phyloP scores from a whole-genome alignment of 2,888 invertebrate genomes.

The Pharmacophagus antenor region DNA sequence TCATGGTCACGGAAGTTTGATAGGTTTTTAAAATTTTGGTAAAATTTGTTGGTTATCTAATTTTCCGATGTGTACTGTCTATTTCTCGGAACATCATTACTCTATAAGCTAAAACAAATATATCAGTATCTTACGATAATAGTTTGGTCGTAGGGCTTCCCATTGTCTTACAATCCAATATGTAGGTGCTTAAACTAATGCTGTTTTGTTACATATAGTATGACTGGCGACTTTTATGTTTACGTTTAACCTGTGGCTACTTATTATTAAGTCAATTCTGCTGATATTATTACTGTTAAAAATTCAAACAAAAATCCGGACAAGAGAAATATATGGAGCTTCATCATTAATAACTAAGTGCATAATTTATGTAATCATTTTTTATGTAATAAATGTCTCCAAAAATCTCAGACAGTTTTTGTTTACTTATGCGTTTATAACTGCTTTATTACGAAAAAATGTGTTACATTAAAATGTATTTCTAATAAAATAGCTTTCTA shows the following conservation, averaged over 20 bases:
- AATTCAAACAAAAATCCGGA: background rate
- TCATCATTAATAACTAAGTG: background rate
- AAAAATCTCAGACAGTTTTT: too few relatives aligned
- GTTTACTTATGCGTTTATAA: too few relatives aligned
- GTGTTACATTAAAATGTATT: too few relatives aligned
- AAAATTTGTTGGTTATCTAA: slow-evolving; percentile 29
- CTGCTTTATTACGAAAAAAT: too few relatives aligned
- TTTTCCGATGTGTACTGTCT: slow-evolving; percentile 32
- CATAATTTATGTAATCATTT: background rate
- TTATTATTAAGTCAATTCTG: background rate
- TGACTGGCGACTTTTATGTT: background rate
- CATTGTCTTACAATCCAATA: slow-evolving; percentile 20
- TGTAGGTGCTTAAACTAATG: slow-evolving; percentile 23
- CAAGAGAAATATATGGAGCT: background rate
- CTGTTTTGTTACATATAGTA: slow-evolving; percentile 14
- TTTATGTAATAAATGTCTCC: too few relatives aligned
- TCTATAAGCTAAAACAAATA: background rate
- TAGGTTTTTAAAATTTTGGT: slow-evolving; percentile 31
- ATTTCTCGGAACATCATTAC: slow-evolving; percentile 4
- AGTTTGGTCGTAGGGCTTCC: slow-evolving; percentile 23
- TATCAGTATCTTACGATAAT: slow-evolving; percentile 1
- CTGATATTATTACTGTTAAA: background rate
- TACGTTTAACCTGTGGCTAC: background rate
- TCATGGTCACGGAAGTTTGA: slow-evolving; percentile 50
- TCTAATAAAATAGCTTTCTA: too few relatives aligned